phyloP scores from a whole-genome alignment of 2,797 vertebrate species.

The Chromis chromis region DNA sequence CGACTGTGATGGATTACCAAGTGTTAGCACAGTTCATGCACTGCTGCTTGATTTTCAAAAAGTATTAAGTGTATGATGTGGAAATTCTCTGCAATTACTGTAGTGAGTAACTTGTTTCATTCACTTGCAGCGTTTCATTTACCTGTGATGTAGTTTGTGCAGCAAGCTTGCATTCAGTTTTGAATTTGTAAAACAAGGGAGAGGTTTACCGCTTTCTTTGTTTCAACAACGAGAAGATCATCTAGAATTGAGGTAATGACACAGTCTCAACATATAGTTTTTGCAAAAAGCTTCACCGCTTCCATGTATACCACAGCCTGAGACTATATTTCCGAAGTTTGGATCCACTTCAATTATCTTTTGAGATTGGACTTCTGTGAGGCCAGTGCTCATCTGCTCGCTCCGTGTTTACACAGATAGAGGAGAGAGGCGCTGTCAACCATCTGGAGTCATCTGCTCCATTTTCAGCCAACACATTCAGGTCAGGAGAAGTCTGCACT shows the following conservation, averaged over 20 bases:
- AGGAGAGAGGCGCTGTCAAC: conserved; percentile 35
- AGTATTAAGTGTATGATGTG: background rate
- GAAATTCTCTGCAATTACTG: no score
- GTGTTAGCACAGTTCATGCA: background rate
- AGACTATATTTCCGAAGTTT: conserved; percentile 8
- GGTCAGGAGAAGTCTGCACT: conserved; percentile 61
- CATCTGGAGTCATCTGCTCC: conserved; percentile 59
- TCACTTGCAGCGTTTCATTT: no score
- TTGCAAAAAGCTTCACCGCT: conserved; percentile 1
- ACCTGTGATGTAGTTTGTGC: no score
- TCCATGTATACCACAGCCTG: background rate
- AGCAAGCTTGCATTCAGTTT: no score
- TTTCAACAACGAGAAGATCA: background rate
- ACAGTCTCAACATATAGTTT: background rate
- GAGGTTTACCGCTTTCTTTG: background rate
- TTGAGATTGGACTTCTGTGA: conserved; percentile 27
- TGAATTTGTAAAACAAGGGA: background rate
- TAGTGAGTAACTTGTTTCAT: no score
- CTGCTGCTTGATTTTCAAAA: conserved; percentile 1
- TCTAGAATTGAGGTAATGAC: background rate
- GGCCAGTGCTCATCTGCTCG: conserved; percentile 33
- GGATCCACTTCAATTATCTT: conserved; percentile 25
- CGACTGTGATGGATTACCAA: conserved; percentile 28
- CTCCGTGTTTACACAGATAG: conserved; percentile 44
- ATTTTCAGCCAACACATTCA: conserved; percentile 67